Base-by-base conservation (phyloP, 2,888 invertebrate species). In the Polietes domitor region DNA sequence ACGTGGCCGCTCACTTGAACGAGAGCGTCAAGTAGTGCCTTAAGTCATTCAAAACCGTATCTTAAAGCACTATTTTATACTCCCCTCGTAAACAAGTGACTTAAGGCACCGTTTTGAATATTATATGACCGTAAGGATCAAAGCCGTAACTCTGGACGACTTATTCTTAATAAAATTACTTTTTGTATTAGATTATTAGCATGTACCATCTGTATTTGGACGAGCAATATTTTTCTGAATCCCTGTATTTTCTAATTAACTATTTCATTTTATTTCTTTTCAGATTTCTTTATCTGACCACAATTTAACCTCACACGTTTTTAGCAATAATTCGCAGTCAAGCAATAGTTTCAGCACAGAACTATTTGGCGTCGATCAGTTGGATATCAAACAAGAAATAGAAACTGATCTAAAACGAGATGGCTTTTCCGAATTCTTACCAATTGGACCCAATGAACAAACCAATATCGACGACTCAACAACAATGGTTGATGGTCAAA, bases 361-460 rank as follows among this genome's bases (percentile, higher is more conserved):
- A 80, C 80, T 90, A 41, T 90, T 91, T 74, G 89, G 87, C 55
- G 88, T 87, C 53, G 90, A 90, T 86, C 89, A 87, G 61, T 88
- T 83, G 43, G 75, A 83, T 21, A 77, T 79, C 9, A 84, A 80
- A 32, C 43, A 84, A n/a, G 84, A 84, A 78, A 81, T 84, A 15
- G 84, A 84, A 73, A 65, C 15, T 61, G 84, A 80, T 68, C 3
- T 84, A 43, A 81, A 78, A 43, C 75, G 21, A 2, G 84, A 84
- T n/a, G 81, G 84, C 21, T 84, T 76, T 41, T 65, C 75, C 7
- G 73, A 73, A 10, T 73, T 73, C 24, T 17, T 43, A 43, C 19
- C 68, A 43, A 43, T 43, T 24, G 68, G 43, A 83, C 88, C 75
- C 6, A 58, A 73, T 26, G 73, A 73, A 26, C 10, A 17, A 83